Conservation (phyloP, 2,113 vertebrate genomes). For the Raja brachyura region DNA sequence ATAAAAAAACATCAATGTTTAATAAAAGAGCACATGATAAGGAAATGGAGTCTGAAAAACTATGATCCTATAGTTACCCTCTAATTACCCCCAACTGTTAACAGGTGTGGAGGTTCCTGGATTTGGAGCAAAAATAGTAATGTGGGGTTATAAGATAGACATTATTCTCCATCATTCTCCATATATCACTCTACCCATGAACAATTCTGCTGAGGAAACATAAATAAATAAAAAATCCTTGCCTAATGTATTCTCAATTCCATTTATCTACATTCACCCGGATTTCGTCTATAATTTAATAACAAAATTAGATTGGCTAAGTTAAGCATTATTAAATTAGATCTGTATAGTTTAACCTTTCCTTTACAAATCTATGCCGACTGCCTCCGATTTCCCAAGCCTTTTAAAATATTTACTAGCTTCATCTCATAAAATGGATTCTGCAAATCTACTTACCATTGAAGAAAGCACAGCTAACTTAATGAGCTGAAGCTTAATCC, state of each 20-base stretch:
- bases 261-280: neutral
- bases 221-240: too few species aligned
- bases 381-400: neutral
- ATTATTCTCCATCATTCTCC: neutral
- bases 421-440: neutral
- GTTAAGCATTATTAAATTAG: neutral
- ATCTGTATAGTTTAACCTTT: neutral
- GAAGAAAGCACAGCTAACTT: neutral
- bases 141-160: neutral
- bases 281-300: neutral
- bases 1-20: neutral
- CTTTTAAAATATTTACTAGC: neutral
- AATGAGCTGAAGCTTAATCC: neutral
- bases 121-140: neutral
- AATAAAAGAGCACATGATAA: too few species aligned
- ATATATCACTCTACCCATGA: neutral
- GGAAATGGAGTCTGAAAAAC: neutral
- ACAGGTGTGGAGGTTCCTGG: neutral
- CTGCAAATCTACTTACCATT: neutral
- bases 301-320: neutral
- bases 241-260: neutral
- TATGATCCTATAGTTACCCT: neutral
- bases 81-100: neutral
- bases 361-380: neutral
- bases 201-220: neutral